A percentile compares a stretch with the other conserved stretches of the same genome.
These are phyloP conservation scores for Dasysyrphus albostriatus DNA, from an alignment of 2,888 invertebrate genomes.

Conservation along the genomic window DNA sequence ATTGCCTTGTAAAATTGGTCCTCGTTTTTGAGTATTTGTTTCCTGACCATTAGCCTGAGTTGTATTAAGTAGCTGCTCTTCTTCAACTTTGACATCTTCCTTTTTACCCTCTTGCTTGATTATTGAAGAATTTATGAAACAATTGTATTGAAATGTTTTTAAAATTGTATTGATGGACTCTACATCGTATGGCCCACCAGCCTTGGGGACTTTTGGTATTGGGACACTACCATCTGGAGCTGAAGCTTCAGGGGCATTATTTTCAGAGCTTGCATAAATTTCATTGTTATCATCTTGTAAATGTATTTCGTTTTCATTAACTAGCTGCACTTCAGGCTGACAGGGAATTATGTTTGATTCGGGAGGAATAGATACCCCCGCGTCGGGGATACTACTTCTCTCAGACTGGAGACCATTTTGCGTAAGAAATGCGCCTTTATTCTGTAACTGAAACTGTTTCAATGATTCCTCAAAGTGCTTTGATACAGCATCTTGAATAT, in stretches of 20 bases:
- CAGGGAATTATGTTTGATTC: neutral
- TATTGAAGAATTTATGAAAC: constrained; percentile 50
- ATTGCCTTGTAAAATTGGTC: neutral
- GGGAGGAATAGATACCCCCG: neutral
- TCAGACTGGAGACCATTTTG: constrained; percentile 47
- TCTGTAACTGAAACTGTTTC: neutral
- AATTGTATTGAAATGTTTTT: constrained; percentile 46
- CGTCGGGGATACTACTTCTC: constrained; percentile 1
- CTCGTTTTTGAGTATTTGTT: neutral
- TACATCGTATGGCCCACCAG: constrained; percentile 78
- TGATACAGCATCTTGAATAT: constrained; percentile 86
- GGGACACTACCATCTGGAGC: neutral
- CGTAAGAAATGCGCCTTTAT: neutral
- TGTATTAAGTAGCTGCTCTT: neutral
- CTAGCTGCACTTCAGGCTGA: neutral
- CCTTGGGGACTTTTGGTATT: constrained; percentile 79
- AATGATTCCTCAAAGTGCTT: constrained; percentile 96
- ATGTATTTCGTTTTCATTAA: neutral
- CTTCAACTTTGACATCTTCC: constrained; percentile 17
- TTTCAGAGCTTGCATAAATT: neutral
- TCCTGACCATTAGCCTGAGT: neutral
- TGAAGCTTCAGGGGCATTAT: neutral
- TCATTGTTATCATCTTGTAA: neutral
- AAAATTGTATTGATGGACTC: constrained; percentile 51
- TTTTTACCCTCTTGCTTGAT: constrained; percentile 29